Evolutionary conservation across 1,140 invertebrate genomes (phyloP).

Genomic region (Belonocnema kinseyi): DNA sequence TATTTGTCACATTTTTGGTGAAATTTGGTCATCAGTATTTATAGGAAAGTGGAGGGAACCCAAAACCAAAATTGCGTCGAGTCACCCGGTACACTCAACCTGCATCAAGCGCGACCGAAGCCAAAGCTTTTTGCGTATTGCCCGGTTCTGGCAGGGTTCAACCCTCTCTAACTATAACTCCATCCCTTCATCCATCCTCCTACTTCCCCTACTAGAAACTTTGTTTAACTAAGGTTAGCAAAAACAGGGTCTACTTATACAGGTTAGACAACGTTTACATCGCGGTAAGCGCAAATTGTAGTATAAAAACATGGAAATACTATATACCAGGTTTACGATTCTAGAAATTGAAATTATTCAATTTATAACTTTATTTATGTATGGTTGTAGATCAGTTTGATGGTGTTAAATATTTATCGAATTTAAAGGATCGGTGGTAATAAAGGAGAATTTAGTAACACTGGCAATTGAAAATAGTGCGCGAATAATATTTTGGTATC

Average conservation of each 20-base stretch:
- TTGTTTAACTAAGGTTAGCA: slow-evolving; percentile 72
- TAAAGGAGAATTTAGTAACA: too few relatives aligned
- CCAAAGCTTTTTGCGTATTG: slow-evolving; percentile 70
- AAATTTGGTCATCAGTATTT: not conserved
- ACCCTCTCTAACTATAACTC: slow-evolving; percentile 57
- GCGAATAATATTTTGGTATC: too few relatives aligned
- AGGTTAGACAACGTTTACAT: slow-evolving; percentile 64
- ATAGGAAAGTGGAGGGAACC: not conserved
- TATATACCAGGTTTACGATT: not conserved
- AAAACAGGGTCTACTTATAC: slow-evolving; percentile 73
- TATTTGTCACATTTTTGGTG: not conserved
- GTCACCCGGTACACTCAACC: slow-evolving; percentile 62
- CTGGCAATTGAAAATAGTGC: too few relatives aligned
- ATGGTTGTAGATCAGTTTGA: too few relatives aligned
- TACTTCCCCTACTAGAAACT: slow-evolving; percentile 63
- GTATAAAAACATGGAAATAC: not conserved
- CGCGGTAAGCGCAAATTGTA: slow-evolving; percentile 38
- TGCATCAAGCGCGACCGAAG: slow-evolving; percentile 60
- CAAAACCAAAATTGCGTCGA: slow-evolving; percentile 32
- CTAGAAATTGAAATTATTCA: not conserved
- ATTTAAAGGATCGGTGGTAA: too few relatives aligned
- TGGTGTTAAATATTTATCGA: too few relatives aligned
- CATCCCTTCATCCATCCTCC: slow-evolving; percentile 43
- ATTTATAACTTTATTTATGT: not conserved
- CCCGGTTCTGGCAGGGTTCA: slow-evolving; percentile 65